A percentile compares a stretch with the other conserved stretches of the same genome.
Evolutionary conservation across 2,888 invertebrate species (phyloP).

Genomic region (Ennomos erosarius): DNA sequence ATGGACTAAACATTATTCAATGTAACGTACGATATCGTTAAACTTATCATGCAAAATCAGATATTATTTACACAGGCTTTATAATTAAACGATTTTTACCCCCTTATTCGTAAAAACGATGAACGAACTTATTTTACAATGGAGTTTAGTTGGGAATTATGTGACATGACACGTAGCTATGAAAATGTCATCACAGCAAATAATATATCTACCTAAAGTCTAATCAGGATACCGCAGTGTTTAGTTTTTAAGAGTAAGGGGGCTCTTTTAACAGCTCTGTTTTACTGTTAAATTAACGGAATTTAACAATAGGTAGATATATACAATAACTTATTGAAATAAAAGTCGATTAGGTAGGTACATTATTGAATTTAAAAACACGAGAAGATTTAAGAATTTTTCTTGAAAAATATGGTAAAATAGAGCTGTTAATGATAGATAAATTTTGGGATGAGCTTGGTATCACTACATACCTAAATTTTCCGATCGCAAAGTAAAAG

Average conservation of each 20-base stretch:
- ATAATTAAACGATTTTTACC: constrained; percentile 43
- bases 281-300: background rate
- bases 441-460: constrained; percentile 7
- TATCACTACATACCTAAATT: no score
- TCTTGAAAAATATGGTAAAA: background rate
- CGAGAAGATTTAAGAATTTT: background rate
- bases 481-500: background rate
- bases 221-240: no score
- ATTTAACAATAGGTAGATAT: no score
- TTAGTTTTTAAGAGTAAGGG: no score
- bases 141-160: no score
- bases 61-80: constrained; percentile 71
- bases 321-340: no score
- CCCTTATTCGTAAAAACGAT: no score
- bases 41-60: constrained; percentile 72
- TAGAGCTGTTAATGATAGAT: constrained; percentile 12
- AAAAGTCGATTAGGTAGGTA: background rate
- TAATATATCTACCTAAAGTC: no score
- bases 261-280: constrained; percentile 48
- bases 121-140: no score
- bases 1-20: constrained; percentile 35
- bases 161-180: no score
- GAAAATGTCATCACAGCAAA: no score
- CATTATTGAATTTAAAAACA: background rate
- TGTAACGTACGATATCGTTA: constrained; percentile 76